Evolutionary conservation across 2,113 vertebrate genomes (phyloP).

Genomic region (Nannobrachium achirus): DNA sequence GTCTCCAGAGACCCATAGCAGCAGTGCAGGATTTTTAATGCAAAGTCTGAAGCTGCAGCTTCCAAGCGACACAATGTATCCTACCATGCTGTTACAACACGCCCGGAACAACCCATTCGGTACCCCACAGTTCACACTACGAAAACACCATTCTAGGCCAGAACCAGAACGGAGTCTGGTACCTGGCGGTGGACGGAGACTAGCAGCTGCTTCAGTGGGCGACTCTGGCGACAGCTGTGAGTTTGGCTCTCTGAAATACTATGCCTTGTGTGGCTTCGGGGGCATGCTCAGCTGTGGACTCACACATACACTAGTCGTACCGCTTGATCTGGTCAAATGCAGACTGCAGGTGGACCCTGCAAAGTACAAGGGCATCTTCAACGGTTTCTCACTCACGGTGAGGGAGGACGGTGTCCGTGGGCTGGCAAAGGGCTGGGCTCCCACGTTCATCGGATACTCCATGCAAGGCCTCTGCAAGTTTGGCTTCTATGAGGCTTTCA

Average conservation of each 20-base stretch:
- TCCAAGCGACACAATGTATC: too few relatives aligned
- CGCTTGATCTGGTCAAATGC: constrained; percentile 99
- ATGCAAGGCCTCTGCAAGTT: constrained; percentile 99
- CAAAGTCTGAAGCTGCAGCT: too few relatives aligned
- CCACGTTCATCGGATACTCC: constrained; percentile 97
- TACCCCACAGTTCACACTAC: too few relatives aligned
- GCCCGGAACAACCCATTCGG: too few relatives aligned
- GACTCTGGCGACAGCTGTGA: constrained; percentile 94
- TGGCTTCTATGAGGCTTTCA: constrained; percentile 98
- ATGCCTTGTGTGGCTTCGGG: constrained; percentile 95
- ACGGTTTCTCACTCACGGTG: constrained; percentile 90
- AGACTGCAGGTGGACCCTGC: constrained; percentile 91
- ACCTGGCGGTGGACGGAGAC: too few relatives aligned
- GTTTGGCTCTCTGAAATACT: constrained; percentile 96
- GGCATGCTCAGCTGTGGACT: constrained; percentile 99
- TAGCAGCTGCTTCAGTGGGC: too few relatives aligned
- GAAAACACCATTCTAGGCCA: too few relatives aligned
- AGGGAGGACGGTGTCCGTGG: constrained; percentile 93
- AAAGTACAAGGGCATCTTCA: constrained; percentile 96
- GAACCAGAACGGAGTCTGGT: too few relatives aligned
- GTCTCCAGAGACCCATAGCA: too few relatives aligned
- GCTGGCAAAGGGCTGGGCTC: constrained; percentile 97
- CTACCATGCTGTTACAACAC: too few relatives aligned
- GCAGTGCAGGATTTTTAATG: too few relatives aligned
- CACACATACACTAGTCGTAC: constrained; percentile 97